Percentiles rank a stretch among this genome's conserved stretches.
These are phyloP conservation scores for Coecobrya sp. DNA, from an alignment of 2,888 invertebrate species.

Conservation along the genomic window DNA sequence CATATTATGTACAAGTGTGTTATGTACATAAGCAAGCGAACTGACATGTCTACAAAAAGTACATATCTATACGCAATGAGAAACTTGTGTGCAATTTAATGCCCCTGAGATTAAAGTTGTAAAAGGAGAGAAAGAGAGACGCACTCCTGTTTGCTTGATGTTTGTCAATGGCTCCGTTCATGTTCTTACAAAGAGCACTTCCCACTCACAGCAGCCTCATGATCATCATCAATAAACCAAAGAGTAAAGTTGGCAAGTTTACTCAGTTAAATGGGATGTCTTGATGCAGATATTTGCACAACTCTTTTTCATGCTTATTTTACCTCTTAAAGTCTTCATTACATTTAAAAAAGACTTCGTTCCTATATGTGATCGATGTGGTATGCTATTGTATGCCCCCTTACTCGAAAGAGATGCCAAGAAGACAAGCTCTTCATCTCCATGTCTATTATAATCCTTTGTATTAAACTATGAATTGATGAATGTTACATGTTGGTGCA, in stretches of 20 bases:
- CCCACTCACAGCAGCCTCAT: neutral
- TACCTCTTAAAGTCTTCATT: conserved; percentile 56
- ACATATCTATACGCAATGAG: conserved; percentile 36
- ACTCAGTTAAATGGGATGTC: conserved; percentile 66
- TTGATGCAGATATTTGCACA: conserved; percentile 70
- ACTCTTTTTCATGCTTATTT: conserved; percentile 57
- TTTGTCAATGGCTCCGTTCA: conserved; percentile 67
- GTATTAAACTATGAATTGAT: conserved; percentile 51
- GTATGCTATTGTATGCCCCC: neutral
- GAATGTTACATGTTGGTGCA: conserved; percentile 9
- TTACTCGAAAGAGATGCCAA: neutral
- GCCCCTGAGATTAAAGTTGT: conserved; percentile 54
- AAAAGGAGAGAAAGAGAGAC: conserved; percentile 37
- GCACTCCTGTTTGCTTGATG: conserved; percentile 56
- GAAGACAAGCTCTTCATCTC: neutral
- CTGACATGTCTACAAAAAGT: neutral
- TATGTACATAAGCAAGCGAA: neutral
- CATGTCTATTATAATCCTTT: neutral
- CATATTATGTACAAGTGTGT: conserved; percentile 15
- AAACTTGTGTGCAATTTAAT: conserved; percentile 68
- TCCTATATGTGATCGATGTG: neutral
- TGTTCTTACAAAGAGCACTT: neutral
- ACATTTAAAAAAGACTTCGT: conserved; percentile 29
- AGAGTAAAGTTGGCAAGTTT: conserved; percentile 72
- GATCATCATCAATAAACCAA: neutral